Evolutionary conservation across 23 tunicate genomes (phyloP).

Genomic region (Styela plicata): DNA sequence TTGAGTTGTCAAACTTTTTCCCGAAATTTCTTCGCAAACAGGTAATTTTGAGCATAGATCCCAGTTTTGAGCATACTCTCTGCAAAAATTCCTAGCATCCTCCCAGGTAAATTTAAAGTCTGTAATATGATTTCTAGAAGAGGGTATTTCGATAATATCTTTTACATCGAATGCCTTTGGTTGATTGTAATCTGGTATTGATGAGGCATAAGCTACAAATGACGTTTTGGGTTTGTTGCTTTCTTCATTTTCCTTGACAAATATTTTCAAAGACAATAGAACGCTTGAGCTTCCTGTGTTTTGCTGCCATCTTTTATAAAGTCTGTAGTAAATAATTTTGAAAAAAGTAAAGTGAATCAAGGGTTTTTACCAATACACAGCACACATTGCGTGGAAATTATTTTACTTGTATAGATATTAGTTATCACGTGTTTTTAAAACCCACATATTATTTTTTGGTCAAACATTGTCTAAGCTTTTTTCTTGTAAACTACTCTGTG

Average conservation of each 20-base stretch:
- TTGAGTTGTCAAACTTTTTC: background rate
- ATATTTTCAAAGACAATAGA: background rate
- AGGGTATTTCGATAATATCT: background rate
- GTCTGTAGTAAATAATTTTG: too few relatives aligned
- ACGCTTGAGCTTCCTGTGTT: background rate
- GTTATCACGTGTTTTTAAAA: too few relatives aligned
- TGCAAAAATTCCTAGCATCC: background rate
- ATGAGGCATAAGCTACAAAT: background rate
- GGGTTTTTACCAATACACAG: too few relatives aligned
- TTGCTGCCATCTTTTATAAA: background rate
- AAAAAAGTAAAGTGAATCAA: too few relatives aligned
- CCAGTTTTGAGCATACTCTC: background rate
- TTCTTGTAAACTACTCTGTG: too few relatives aligned
- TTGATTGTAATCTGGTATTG: background rate
- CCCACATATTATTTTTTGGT: too few relatives aligned
- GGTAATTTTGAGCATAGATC: background rate
- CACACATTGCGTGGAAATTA: too few relatives aligned
- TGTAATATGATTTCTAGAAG: too few relatives aligned
- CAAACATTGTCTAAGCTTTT: too few relatives aligned
- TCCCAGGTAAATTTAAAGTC: background rate
- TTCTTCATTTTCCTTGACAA: background rate
- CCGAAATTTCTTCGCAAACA: background rate
- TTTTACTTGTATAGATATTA: too few relatives aligned
- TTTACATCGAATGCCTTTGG: background rate
- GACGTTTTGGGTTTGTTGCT: background rate